These are phyloP conservation scores for Phrynocephalus guinanensis DNA, from an alignment of 2,797 vertebrate genomes.

Conservation along the genomic window DNA sequence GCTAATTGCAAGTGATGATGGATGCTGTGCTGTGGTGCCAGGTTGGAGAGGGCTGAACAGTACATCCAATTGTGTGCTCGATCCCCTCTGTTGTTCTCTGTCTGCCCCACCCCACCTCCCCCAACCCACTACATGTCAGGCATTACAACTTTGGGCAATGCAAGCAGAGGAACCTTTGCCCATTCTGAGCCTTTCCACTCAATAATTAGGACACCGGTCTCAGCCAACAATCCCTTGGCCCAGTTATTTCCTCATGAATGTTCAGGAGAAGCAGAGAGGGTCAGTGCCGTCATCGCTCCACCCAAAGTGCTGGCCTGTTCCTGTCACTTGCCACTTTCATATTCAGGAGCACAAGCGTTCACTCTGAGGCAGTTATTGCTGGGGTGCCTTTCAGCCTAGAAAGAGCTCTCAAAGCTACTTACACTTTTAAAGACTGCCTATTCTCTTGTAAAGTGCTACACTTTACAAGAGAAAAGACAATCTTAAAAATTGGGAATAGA, in stretches of 20 bases:
- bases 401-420: not conserved
- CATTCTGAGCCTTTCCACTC: not conserved
- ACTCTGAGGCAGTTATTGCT: not conserved
- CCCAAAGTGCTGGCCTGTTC: not conserved
- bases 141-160: not conserved
- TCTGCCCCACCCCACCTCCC: not conserved
- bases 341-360: not conserved
- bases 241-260: not conserved
- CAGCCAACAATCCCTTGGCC: not conserved
- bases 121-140: too few species aligned
- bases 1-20: not conserved
- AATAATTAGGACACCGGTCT: not conserved
- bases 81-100: not conserved
- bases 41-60: not conserved
- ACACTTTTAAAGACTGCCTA: not conserved
- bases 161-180: not conserved
- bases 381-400: not conserved
- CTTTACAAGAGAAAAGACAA: not conserved
- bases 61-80: not conserved
- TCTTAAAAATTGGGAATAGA: not conserved
- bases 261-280: not conserved
- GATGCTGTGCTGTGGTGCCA: not conserved
- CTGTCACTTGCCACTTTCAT: not conserved
- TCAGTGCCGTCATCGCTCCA: not conserved
- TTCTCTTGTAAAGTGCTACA: not conserved